Percentiles rank a stretch among this genome's conserved stretches.
Evolutionary conservation across 2,797 vertebrate genomes (phyloP).

Genomic region (Tamandua tetradactyla): DNA sequence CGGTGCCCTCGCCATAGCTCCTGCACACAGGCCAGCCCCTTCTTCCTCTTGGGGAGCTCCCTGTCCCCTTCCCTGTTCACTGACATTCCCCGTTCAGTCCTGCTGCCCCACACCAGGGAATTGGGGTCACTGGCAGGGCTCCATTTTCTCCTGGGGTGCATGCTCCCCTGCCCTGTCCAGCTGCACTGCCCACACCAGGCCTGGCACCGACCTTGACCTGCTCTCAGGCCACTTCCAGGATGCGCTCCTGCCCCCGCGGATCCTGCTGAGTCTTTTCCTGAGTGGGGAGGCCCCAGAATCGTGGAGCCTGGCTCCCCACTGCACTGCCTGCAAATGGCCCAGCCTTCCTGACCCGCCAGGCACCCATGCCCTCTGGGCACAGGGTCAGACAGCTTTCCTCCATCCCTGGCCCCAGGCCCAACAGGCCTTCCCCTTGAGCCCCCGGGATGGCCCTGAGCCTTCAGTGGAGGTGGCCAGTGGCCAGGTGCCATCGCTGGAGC

Average conservation of each 20-base stretch:
- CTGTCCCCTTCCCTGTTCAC: neutral
- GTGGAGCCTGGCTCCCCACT: fast-evolving
- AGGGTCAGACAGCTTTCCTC: fast-evolving
- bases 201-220: fast-evolving
- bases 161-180: no score
- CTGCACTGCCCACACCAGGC: no score
- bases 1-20: no score
- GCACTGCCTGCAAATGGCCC: fast-evolving
- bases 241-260: fast-evolving
- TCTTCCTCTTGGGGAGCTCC: neutral
- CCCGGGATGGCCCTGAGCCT: neutral
- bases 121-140: no score
- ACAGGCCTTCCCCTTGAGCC: neutral
- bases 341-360: neutral
- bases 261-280: neutral
- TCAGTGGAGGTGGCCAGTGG: fast-evolving
- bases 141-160: no score
- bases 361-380: neutral
- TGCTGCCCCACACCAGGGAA: neutral
- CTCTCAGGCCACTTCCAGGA: neutral
- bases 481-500: fast-evolving
- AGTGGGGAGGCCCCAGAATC: neutral
- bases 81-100: no score
- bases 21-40: neutral
- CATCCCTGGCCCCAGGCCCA: neutral